These are phyloP conservation scores for Micoletzkya japonica DNA, from an alignment of 2,888 invertebrate species.

Conservation along the genomic window DNA sequence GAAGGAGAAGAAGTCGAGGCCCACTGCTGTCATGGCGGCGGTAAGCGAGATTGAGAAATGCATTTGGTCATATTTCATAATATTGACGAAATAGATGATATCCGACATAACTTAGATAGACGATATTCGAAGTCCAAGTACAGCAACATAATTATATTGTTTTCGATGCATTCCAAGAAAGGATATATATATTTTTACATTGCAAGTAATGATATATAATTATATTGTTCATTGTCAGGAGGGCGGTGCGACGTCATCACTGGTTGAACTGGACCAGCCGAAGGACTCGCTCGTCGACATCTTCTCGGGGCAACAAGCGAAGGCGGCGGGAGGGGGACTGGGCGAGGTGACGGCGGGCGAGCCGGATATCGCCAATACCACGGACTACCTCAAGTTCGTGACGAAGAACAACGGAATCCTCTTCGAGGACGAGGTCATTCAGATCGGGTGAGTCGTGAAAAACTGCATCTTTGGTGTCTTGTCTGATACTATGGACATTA, in stretches of 20 bases:
- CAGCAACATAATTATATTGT: no score
- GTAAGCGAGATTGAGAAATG: no score
- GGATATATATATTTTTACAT: no score
- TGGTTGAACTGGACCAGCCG: no score
- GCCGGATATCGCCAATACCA: slow-evolving; percentile 34
- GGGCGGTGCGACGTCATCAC: no score
- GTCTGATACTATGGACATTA: neutral
- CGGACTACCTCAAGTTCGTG: slow-evolving; percentile 35
- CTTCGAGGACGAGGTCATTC: slow-evolving; percentile 95
- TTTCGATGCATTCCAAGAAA: no score
- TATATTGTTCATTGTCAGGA: no score
- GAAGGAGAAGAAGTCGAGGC: slow-evolving; percentile 62
- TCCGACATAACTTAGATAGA: no score
- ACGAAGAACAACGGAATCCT: slow-evolving; percentile 93
- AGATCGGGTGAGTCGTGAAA: slow-evolving; percentile 71
- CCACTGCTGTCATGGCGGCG: slow-evolving; percentile 49
- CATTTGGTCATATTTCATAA: no score
- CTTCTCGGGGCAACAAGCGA: slow-evolving; percentile 1
- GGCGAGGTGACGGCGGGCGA: slow-evolving; percentile 8
- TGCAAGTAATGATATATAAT: no score
- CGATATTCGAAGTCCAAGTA: no score
- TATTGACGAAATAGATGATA: no score
- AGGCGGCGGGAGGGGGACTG: slow-evolving; percentile 15
- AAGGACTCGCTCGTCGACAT: slow-evolving; percentile 23
- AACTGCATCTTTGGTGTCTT: neutral